These are phyloP conservation scores for Patella ulyssiponensis DNA, from an alignment of 2,888 invertebrate genomes.

Conservation along the genomic window DNA sequence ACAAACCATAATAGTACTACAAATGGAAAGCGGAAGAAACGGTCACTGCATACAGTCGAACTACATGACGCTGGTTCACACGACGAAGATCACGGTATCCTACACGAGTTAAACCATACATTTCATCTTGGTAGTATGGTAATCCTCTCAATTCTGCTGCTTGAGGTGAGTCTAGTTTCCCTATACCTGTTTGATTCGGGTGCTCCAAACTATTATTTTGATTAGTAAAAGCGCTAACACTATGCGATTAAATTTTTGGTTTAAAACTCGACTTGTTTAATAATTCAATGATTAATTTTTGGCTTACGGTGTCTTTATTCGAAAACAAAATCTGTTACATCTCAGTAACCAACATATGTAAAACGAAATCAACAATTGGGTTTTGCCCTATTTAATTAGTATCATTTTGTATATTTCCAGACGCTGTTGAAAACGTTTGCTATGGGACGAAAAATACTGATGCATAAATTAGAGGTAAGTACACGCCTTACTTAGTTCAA, in stretches of 20 bases:
- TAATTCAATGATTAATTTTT: too few relatives aligned
- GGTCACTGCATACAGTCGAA: constrained; percentile 35
- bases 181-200: not conserved
- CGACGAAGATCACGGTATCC: constrained; percentile 48
- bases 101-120: constrained; percentile 58
- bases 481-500: too few relatives aligned
- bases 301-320: not conserved
- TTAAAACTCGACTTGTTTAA: too few relatives aligned
- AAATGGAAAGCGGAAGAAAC: constrained; percentile 3
- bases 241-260: too few relatives aligned
- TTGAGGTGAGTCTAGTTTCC: constrained; percentile 48
- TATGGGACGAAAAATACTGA: constrained; percentile 53
- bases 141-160: constrained; percentile 55
- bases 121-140: constrained; percentile 62
- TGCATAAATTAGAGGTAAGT: constrained; percentile 59
- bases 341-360: not conserved
- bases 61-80: constrained; percentile 33
- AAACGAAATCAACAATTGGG: not conserved
- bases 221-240: too few relatives aligned
- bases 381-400: not conserved
- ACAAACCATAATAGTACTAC: not conserved
- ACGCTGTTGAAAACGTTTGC: constrained; percentile 57
- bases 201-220: too few relatives aligned
- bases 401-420: constrained; percentile 42
- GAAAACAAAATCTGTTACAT: not conserved